Evolutionary conservation across 1,140 invertebrate species (phyloP), one percentile per base, ranked within the genome.

Genomic region (Tribolium castaneum): DNA sequence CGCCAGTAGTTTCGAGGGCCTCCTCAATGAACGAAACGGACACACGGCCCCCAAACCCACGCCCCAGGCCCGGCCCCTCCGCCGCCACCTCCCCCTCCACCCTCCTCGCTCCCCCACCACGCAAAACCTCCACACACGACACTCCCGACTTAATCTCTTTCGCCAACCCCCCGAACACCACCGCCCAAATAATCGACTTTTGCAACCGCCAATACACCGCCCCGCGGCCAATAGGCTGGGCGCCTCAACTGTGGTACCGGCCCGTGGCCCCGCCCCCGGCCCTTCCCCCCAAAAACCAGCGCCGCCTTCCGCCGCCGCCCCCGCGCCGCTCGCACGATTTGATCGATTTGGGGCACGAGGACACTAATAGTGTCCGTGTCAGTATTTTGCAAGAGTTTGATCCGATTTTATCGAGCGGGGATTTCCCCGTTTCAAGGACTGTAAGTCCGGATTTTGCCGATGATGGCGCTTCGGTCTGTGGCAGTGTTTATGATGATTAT

Each of bases 371-470:
- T 83, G 91, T 92, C 78, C 89, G 93, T 85, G 93, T 94, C 76
- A 94, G 93, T 86, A 93, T 96, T 78, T 86, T 96, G 81, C 94
- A 95, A 87, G 93, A 93, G 71, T 95, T 96, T 87, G 94, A 96
- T 90, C 94, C 94, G 77, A 88, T 96, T 85, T 88, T 94, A 78
- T 90, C 88, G 93, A 82, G 89, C 85, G 89, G 86, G 82, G 87
- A 89, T 76, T 79, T 77, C 45, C 74, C 80, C 35, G 75, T 45
- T 22, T 78, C 76, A n/a, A 66, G 83, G 56, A 83, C 84, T 14
- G 82, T 82, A 35, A 86, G 85, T 80, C 85, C 86, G 7, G 86
- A 86, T 34, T 84, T 80, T 78, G 76, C 78, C 13, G 84, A 86
- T 80, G 87, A 89, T 66, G 83, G 83, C 6, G 87, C 88, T 25